Evolutionary conservation across 1,140 invertebrate genomes (phyloP).

Genomic region (Pomacea maculata): DNA sequence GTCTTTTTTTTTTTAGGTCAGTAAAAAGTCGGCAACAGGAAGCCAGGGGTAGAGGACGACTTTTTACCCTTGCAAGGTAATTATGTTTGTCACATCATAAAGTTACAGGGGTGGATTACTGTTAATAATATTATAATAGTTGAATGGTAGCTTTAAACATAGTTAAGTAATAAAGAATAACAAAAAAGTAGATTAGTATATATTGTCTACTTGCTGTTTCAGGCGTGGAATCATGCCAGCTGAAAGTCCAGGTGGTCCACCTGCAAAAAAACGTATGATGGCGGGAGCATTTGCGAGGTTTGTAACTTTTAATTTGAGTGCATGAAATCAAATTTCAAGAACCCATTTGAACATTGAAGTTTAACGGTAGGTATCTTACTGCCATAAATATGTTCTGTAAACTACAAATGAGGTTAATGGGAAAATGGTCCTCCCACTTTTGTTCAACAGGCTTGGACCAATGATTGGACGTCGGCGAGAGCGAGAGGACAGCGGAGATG

Average conservation of each 20-base stretch:
- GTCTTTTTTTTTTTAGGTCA: not conserved
- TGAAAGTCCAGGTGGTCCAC: slow-evolving; percentile 35
- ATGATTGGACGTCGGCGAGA: slow-evolving; percentile 40
- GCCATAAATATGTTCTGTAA: not conserved
- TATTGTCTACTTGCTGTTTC: not conserved
- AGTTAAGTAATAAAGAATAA: no score
- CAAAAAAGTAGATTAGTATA: not conserved
- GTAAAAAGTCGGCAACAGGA: slow-evolving; percentile 1
- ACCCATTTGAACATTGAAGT: not conserved
- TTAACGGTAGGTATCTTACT: not conserved
- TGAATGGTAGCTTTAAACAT: not conserved
- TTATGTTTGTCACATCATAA: not conserved
- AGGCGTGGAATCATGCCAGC: slow-evolving; percentile 30
- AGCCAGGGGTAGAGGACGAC: slow-evolving; percentile 47
- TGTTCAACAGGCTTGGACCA: slow-evolving; percentile 51
- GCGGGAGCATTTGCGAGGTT: slow-evolving; percentile 55
- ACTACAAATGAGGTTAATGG: no score
- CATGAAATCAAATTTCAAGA: not conserved
- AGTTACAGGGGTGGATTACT: no score
- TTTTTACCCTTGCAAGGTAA: slow-evolving; percentile 45
- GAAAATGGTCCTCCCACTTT: not conserved
- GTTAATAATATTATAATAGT: no score
- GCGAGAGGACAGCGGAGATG: slow-evolving; percentile 62
- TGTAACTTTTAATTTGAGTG: slow-evolving; percentile 7
- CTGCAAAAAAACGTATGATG: slow-evolving; percentile 47